Evolutionary conservation across 2,797 vertebrate genomes (phyloP).

Genomic region (Diplodus sargus): DNA sequence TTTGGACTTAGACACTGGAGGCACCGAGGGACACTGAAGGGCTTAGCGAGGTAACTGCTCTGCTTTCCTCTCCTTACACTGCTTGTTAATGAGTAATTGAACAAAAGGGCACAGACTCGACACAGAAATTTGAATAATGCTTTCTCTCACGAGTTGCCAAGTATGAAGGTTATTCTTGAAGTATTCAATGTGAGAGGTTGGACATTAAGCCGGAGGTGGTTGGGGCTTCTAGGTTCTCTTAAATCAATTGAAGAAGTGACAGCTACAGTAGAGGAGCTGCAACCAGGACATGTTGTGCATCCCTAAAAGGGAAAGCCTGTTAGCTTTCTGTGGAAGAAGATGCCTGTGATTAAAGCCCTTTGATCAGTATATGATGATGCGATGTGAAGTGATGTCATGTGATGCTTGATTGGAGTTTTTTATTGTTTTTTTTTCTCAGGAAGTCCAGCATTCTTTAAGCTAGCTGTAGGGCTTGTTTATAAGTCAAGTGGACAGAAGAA

Average conservation of each 20-base stretch:
- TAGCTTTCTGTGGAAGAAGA: neutral
- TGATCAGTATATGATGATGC: constrained; percentile 3
- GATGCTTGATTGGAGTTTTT: neutral
- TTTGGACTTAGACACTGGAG: constrained; percentile 31
- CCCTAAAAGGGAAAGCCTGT: constrained; percentile 25
- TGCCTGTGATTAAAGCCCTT: neutral
- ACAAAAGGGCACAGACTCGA: neutral
- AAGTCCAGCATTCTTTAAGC: neutral
- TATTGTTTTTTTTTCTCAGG: neutral
- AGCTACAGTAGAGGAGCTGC: constrained; percentile 50
- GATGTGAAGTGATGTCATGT: neutral
- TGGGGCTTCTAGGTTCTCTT: constrained; percentile 6
- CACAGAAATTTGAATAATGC: neutral
- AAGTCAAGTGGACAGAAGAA: neutral
- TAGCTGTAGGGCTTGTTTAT: neutral
- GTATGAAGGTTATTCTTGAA: constrained; percentile 5
- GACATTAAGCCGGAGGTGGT: constrained; percentile 13
- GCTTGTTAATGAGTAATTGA: constrained; percentile 24
- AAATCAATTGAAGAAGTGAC: constrained; percentile 62
- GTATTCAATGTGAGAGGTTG: constrained; percentile 13
- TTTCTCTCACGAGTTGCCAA: neutral
- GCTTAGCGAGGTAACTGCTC: constrained; percentile 51
- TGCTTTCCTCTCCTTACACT: constrained; percentile 28
- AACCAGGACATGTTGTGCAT: constrained; percentile 50
- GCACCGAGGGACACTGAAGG: constrained; percentile 34